phyloP scores from a whole-genome alignment of 2,113 vertebrate species.

The Marcusenius ussheri region DNA sequence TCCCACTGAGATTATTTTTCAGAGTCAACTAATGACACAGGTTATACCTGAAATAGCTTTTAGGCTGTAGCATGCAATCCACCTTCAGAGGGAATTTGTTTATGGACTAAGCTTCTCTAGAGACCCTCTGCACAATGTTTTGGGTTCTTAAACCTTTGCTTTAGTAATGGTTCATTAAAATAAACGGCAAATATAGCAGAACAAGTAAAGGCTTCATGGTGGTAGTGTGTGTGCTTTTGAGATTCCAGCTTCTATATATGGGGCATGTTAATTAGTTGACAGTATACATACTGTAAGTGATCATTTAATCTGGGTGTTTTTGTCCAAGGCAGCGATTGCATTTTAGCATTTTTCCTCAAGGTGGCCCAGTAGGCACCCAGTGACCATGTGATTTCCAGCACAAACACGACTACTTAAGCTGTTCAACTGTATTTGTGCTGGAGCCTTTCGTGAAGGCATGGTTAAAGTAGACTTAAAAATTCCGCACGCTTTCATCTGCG shows the following conservation, averaged over 20 bases:
- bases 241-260: background rate
- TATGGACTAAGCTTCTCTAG: background rate
- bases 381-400: background rate
- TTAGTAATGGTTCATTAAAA: slow-evolving; percentile 5
- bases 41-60: background rate
- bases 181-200: background rate
- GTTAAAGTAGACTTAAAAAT: background rate
- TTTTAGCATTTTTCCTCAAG: background rate
- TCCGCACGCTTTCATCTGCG: background rate
- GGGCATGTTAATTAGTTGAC: background rate
- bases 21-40: background rate
- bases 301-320: background rate
- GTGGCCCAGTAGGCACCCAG: background rate
- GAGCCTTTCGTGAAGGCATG: background rate
- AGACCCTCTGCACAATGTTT: background rate
- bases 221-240: background rate
- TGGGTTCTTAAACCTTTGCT: background rate
- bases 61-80: background rate
- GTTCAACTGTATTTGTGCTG: background rate
- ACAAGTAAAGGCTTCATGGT: background rate
- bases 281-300: background rate
- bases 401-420: background rate
- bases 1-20: background rate
- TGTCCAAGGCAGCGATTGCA: background rate
- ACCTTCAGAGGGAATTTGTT: background rate